Percentiles rank a stretch among this genome's conserved stretches.
Conservation (phyloP, 2,888 invertebrate species). For the Trichogramma dendrolimi region DNA sequence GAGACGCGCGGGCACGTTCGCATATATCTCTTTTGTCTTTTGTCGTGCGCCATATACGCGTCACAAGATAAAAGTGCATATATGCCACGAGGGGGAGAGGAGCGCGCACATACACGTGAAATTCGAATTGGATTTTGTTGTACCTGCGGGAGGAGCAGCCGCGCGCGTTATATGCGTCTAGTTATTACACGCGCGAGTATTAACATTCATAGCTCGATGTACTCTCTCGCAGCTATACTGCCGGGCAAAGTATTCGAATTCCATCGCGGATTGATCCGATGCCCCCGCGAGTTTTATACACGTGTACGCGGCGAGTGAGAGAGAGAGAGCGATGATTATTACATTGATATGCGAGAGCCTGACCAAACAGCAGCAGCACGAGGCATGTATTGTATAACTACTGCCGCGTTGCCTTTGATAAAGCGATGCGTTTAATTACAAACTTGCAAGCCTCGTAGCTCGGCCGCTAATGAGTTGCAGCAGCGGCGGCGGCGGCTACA, state of each 20-base stretch:
- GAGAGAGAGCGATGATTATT: no score
- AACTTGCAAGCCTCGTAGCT: no score
- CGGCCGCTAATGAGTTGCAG: slow-evolving; percentile 1
- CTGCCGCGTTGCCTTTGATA: no score
- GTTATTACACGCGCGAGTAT: background rate
- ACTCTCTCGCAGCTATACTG: background rate
- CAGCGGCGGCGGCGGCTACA: background rate
- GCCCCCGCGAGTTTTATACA: no score
- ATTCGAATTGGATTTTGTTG: background rate
- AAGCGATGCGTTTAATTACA: no score
- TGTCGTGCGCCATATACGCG: background rate
- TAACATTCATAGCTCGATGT: background rate
- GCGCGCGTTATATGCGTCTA: background rate
- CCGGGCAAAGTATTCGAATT: no score
- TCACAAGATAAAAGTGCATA: background rate
- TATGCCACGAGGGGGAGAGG: background rate
- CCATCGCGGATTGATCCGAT: no score
- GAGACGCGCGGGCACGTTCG: slow-evolving; percentile 4
- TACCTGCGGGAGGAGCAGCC: background rate
- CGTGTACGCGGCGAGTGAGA: no score
- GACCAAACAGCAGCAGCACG: no score
- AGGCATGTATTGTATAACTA: no score
- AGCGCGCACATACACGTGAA: background rate
- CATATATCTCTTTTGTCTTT: background rate
- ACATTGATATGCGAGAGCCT: no score